Evolutionary conservation across 2,888 invertebrate genomes (phyloP).

Genomic region (Eustalomyia histrio): DNA sequence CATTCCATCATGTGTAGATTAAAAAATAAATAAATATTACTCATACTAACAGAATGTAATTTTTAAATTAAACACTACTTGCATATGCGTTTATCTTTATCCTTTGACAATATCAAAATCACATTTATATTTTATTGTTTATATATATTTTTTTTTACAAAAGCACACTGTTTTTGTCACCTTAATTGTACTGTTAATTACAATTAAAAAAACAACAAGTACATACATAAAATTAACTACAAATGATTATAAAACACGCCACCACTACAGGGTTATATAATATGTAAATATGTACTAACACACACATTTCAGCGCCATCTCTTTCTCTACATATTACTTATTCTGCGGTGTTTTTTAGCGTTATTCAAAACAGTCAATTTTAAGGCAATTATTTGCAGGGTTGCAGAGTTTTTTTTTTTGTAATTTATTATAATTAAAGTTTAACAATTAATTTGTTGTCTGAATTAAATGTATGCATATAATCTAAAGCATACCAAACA

Average conservation of each 20-base stretch:
- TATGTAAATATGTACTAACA: neutral
- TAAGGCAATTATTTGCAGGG: neutral
- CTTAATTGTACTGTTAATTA: slow-evolving; percentile 27
- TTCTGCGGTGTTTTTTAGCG: neutral
- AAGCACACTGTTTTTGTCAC: slow-evolving; percentile 20
- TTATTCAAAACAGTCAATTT: neutral
- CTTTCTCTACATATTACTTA: neutral
- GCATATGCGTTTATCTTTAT: neutral
- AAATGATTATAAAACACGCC: neutral
- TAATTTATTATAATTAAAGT: slow-evolving; percentile 7
- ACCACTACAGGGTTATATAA: neutral
- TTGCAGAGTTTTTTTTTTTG: too few species aligned
- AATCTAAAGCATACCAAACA: neutral
- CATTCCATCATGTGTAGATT: too few species aligned
- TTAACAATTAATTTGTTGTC: neutral
- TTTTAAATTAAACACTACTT: neutral
- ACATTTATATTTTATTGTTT: neutral
- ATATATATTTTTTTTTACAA: neutral
- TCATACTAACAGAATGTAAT: neutral
- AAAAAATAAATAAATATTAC: too few species aligned
- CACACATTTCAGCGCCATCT: neutral
- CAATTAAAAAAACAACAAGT: neutral
- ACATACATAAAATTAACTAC: neutral
- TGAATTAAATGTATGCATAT: neutral
- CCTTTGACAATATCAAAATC: neutral